These are phyloP conservation scores for Hyles vespertilio DNA, from an alignment of 1,140 invertebrate species.

Conservation along the genomic window DNA sequence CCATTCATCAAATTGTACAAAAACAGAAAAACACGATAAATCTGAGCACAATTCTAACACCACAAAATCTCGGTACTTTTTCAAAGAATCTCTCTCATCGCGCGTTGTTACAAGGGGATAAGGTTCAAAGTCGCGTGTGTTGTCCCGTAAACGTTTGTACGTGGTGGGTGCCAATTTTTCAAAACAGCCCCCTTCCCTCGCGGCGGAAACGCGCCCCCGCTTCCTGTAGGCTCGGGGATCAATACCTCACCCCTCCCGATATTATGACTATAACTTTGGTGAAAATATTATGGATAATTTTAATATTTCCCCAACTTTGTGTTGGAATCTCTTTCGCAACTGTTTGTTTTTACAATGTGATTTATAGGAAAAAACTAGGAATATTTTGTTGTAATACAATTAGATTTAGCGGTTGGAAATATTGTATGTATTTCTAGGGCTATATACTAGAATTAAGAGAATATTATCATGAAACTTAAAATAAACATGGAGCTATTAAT, in stretches of 20 bases:
- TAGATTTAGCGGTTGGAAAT: no score
- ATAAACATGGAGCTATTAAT: no score
- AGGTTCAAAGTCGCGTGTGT: conserved; percentile 38
- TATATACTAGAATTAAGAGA: no score
- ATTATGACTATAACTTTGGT: conserved; percentile 41
- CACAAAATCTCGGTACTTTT: conserved; percentile 31
- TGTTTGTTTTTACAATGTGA: no score
- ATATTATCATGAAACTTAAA: no score
- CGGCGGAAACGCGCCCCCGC: conserved; percentile 54
- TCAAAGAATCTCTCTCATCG: conserved; percentile 11
- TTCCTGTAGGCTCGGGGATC: conserved; percentile 65
- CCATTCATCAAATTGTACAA: conserved; percentile 3
- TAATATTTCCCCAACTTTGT: background rate
- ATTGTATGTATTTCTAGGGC: no score
- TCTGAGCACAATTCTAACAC: conserved; percentile 29
- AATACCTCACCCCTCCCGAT: conserved; percentile 53
- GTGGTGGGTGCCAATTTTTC: conserved; percentile 69
- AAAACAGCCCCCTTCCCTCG: conserved; percentile 56
- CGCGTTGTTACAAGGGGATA: conserved; percentile 26
- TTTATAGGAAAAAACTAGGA: no score
- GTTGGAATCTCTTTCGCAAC: no score
- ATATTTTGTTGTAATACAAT: no score
- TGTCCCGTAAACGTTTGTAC: conserved; percentile 40
- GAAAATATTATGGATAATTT: conserved; percentile 19
- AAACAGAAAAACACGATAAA: conserved; percentile 27